Evolutionary conservation across 2,888 invertebrate genomes (phyloP).

Genomic region (Molorchus minor): DNA sequence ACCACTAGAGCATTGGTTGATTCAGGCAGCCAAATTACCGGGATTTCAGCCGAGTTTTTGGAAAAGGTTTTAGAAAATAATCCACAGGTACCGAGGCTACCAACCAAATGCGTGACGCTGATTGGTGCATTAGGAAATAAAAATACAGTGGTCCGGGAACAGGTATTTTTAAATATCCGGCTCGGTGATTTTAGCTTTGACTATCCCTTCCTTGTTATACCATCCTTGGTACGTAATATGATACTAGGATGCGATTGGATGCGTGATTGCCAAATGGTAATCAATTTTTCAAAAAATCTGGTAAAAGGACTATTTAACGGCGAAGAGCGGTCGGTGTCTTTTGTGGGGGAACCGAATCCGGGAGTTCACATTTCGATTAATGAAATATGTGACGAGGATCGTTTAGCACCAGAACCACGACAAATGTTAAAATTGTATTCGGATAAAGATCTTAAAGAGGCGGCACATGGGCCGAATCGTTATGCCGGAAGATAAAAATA

Average conservation of each 20-base stretch:
- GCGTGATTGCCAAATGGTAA: constrained; percentile 2
- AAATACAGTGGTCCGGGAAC: constrained; percentile 6
- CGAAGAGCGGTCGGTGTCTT: background rate
- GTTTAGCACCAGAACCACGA: background rate
- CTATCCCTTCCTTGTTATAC: constrained; percentile 20
- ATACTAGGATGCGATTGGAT: constrained; percentile 19
- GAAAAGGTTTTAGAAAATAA: constrained; percentile 6
- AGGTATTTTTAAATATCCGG: constrained; percentile 11
- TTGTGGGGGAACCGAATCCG: constrained; percentile 6
- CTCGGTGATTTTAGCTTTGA: background rate
- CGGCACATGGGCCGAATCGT: background rate
- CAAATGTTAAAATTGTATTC: background rate
- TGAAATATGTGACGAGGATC: constrained; percentile 1
- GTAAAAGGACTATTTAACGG: background rate
- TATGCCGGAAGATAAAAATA: background rate
- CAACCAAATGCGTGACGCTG: constrained; percentile 13
- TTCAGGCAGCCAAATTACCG: constrained; percentile 30
- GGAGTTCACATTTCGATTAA: constrained; percentile 1
- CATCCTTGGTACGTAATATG: constrained; percentile 3
- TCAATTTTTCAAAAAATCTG: constrained; percentile 6
- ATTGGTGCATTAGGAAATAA: constrained; percentile 18
- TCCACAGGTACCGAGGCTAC: constrained; percentile 16
- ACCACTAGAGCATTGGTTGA: constrained; percentile 16
- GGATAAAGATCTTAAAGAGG: background rate
- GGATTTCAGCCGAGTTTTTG: constrained; percentile 21